Base-by-base conservation (phyloP, 2,888 invertebrate genomes). In the Pediacus dermestoides region DNA sequence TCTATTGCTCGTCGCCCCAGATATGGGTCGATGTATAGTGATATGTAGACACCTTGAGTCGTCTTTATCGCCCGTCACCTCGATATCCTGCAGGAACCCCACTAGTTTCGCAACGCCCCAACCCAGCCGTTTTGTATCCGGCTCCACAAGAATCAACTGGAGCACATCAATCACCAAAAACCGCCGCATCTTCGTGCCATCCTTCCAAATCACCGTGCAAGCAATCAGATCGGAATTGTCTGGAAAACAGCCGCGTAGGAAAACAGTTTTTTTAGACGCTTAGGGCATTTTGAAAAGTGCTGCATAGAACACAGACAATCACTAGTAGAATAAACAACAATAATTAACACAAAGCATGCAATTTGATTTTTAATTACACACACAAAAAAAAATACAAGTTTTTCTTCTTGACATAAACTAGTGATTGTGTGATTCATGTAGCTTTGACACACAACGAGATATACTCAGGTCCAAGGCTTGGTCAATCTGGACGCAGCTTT, bases 81-180 rank as follows among this genome's bases (percentile, higher is more conserved):
- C 96, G 27, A 96, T 86, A 67, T 99, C 96, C 76, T 96, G 85
- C 25, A 97, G 72, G 61, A 92, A 90, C 12, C 96, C 96, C 1
- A 95, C 95, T 50, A 97, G 83, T 68, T 94, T 92, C 0, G 95
- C 95, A 2, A 97, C 89, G 9, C 97, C 99, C 94, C 95, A 99
- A 0, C 99, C 99, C 13, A 97, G 74, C 39, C 89, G 78, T 59
- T 89, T 88, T 26, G 87, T 84, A 64, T 99, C 97, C 0, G 99
- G 99, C 63, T 99, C 97, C 0, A 99, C 97, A 8, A 99, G 75
- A 47, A 99, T 95, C 50, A 99, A 75, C 67, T 99, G 99, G 32
- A 93, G 78, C 11, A 87, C 81, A 66, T 97, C 97, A 26, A 97
- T 96, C 0, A 97, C 97, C 32, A 99, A 73, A 68, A 99, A 99